Base-by-base conservation (phyloP, 2,888 invertebrate species). In the Cantharis rustica region DNA sequence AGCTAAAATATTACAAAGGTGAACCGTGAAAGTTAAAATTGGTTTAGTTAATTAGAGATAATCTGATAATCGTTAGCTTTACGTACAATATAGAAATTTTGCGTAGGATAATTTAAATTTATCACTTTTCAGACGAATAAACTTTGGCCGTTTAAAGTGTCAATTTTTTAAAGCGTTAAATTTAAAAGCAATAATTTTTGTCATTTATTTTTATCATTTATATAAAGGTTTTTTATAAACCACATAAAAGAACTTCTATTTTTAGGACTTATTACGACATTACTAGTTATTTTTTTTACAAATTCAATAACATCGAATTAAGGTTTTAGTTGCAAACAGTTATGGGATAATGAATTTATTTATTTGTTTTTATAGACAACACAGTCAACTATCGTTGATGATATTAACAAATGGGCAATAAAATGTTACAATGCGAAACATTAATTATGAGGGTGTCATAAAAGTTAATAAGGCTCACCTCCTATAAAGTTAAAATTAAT, bases 11-110 rank as follows among this genome's bases (percentile, higher is more conserved):
- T 20, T 66, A 66, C 20, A 66, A 66, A 66, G 64, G 64, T 66
- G 64, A 66, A 66, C 16, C 64, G 64, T 47, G 47, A 47, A 47
- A 47, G 47, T 66, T 66, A 66, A 66, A 66, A 66, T 66, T 66
- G 64, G 64, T 66, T 66, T 66, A 66, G 64, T 66, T 66, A 66
- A 66, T 66, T 66, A 66, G 64, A 66, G 64, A 66, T 66, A 66
- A 66, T 66, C 64, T 66, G 64, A 66, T 66, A 66, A 66, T 66
- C 64, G 64, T 66, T 66, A 66, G 64, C 64, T 66, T 66, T 66
- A 66, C 64, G 64, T 66, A 66, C 64, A 20, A 47, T 66, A 20
- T 66, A 66, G 64, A 66, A 66, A 66, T 66, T 66, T 66, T 17
- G 64, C 23, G 64, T 66, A 15, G 23, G 64, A 66, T 66, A 66